Base-by-base conservation (phyloP, 1,140 invertebrate species). In the Bombus polaris region DNA sequence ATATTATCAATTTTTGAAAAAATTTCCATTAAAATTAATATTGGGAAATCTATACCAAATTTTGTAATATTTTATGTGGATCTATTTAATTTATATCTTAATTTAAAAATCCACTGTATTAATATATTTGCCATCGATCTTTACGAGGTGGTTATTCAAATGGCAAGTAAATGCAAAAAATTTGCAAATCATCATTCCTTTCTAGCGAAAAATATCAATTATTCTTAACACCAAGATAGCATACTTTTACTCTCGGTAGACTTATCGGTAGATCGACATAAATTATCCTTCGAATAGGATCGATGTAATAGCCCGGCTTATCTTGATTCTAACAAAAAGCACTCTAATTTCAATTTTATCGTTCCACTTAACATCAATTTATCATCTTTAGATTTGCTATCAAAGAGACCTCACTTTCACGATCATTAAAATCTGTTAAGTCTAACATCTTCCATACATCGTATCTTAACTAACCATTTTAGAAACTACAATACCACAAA, bases 201-300 rank as follows among this genome's bases (percentile, higher is more conserved):
- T 18, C 10, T 5, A 2, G 18, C 18, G n/a, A 18, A 32, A 73
- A 32, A n/a, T 74, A 74, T 44, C 72, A 44, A 74, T 74, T 74
- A 74, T 32, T 18, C 72, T 73, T 32, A 32, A 32, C n/a, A 47
- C 28, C 13, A 73, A 32, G n/a, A 18, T 73, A 9, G 28, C n/a
- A 13, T 44, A 73, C 25, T 32, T 66, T 32, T 44, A 44, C 3
- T 32, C 32, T 32, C 39, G 8, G 47, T 53, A 22, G 47, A 53
- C 47, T 44, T 44, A 73, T 73, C 72, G 35, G 8, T 44, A n/a
- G 39, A 73, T 73, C 72, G 42, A n/a, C 72, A 44, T 74, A 74
- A 74, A 47, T 74, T 74, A 74, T 32, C 28, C 8, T 47, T 47
- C 35, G 42, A 74, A 47, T 22, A 28, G 18, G 72, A 74, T 74